Percentiles rank a stretch among this genome's conserved stretches.
Conservation (phyloP, 1,140 invertebrate genomes). For the Plectrocnemia conspersa region DNA sequence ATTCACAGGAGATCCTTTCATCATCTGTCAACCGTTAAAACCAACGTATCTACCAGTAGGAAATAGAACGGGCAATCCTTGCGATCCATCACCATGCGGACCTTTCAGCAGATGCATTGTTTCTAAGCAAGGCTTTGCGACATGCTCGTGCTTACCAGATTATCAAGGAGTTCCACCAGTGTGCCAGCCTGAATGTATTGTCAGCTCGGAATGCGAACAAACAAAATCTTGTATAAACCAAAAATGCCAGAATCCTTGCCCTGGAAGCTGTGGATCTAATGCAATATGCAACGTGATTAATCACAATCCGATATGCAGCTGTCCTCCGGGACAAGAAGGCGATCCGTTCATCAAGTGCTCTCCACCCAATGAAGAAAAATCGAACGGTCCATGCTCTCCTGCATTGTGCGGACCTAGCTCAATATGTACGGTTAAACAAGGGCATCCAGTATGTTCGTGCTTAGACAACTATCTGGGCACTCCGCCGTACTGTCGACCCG, state of each 20-base stretch:
- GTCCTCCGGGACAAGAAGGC: conserved; percentile 65
- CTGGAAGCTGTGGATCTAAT: conserved; percentile 69
- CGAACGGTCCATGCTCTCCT: conserved; percentile 67
- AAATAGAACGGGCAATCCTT: conserved; percentile 49
- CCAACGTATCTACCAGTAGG: conserved; percentile 41
- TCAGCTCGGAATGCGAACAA: conserved; percentile 73
- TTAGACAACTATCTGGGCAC: conserved; percentile 68
- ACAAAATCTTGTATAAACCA: conserved; percentile 73
- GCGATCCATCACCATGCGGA: conserved; percentile 73
- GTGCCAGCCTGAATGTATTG: conserved; percentile 75
- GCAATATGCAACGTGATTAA: conserved; percentile 72
- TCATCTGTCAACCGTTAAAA: conserved; percentile 59
- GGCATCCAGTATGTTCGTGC: conserved; percentile 73
- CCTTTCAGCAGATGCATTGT: conserved; percentile 71
- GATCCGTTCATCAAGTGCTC: conserved; percentile 76
- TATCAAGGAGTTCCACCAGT: conserved; percentile 73
- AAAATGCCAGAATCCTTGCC: conserved; percentile 72
- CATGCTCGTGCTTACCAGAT: conserved; percentile 74
- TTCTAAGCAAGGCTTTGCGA: conserved; percentile 64
- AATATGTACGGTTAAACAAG: conserved; percentile 73
- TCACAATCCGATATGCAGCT: conserved; percentile 78
- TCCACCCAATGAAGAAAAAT: conserved; percentile 44
- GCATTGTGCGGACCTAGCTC: conserved; percentile 83
- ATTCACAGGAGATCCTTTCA: conserved; percentile 73
- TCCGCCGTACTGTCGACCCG: conserved; percentile 68